Evolutionary conservation across 1,140 invertebrate genomes (phyloP), one percentile per base, ranked within the genome.

Genomic region (Hyposmocoma kahamanoa): DNA sequence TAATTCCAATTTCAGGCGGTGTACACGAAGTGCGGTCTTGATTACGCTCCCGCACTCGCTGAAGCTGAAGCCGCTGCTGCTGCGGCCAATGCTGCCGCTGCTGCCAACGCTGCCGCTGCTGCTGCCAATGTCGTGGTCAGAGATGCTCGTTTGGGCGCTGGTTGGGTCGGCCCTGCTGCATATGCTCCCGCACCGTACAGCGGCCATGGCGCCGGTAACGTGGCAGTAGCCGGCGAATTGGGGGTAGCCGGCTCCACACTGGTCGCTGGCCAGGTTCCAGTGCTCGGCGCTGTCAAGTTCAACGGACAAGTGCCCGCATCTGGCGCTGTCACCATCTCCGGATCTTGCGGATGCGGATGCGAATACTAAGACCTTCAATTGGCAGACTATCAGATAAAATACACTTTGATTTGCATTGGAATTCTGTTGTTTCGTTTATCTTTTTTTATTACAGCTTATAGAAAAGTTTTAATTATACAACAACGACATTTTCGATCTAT

Each of bases 251-350:
- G 42, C 8, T 9, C 9, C 22, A 43, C 42, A 9, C 21, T 22
- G 8, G 19, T 43, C 11, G 21, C 22, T 24, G 42, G 42, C 24
- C 11, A 11, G 22, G 22, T 43, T 9, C 42, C 42, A 28, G 24
- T 28, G 22, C 30, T 62, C 3, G 58, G 62, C 38, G 60, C 60
- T 46, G 64, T 75, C 6, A 50, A 53, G 22, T 47, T 70, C 22
- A 65, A 63, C 38, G 72, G 72, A 22, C 53, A 48, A 8, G 41
- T 75, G 21, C 64, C 67, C 0, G 56, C 64, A 17, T 53, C 47
- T 8, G 72, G 72, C 19, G 42, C 56, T 38, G 72, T 67, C 34
- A 52, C 60, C n/a, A 65, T 73, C 9, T 45, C 64, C 26, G 68
- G 70, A 30, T 59, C 56, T 19, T 68, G 62, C 30, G 65, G 65